Percentiles rank a stretch among this genome's conserved stretches.
phyloP scores from a whole-genome alignment of 2,888 invertebrate genomes.

The Drosophila anomalipes region DNA sequence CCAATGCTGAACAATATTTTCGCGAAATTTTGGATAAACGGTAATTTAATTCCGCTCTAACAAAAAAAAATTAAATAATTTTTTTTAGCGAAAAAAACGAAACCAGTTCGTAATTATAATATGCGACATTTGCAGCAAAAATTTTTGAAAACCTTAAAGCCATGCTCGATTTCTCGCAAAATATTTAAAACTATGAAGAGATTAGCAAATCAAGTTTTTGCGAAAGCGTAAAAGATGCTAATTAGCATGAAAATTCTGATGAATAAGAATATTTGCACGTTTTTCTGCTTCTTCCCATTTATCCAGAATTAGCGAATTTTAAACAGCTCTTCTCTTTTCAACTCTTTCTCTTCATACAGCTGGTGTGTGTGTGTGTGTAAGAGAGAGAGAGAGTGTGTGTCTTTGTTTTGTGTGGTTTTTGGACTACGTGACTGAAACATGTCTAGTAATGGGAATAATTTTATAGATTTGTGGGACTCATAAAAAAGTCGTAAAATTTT shows the following conservation, averaged over 20 bases:
- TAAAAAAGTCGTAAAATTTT: slow-evolving; percentile 66
- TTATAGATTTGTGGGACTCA: slow-evolving; percentile 48
- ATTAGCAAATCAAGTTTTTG: slow-evolving; percentile 7
- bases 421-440: slow-evolving; percentile 74
- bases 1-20: slow-evolving; percentile 81
- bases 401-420: slow-evolving; percentile 26
- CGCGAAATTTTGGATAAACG: slow-evolving; percentile 70
- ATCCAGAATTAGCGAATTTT: slow-evolving; percentile 33
- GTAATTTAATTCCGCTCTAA: slow-evolving; percentile 59
- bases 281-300: slow-evolving; percentile 12
- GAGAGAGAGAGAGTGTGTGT: background rate
- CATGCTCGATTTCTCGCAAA: background rate
- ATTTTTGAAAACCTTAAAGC: background rate
- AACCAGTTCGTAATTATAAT: slow-evolving; percentile 43
- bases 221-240: background rate
- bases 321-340: slow-evolving; percentile 2
- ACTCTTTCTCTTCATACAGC: slow-evolving; percentile 9
- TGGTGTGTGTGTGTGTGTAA: slow-evolving; percentile 17
- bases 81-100: slow-evolving; percentile 14
- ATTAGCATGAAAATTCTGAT: background rate
- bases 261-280: background rate
- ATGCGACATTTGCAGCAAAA: background rate
- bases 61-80: background rate
- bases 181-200: background rate
- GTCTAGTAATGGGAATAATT: slow-evolving; percentile 47